Evolutionary conservation across 2,888 invertebrate genomes (phyloP).

Genomic region (Anaspis maculata): DNA sequence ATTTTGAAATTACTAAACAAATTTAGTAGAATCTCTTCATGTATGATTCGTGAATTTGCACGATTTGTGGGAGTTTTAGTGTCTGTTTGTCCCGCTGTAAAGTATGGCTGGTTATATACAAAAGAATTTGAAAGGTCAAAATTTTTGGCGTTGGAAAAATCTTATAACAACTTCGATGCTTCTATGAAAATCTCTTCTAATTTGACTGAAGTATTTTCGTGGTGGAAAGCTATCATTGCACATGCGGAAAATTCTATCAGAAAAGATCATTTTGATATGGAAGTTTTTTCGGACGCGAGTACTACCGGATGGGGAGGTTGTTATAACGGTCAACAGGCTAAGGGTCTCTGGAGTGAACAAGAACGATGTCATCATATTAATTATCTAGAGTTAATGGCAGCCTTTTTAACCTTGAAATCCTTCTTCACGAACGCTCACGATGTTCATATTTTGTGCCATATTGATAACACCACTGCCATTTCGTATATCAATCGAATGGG

Average conservation of each 20-base stretch:
- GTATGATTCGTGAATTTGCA: conserved; percentile 10
- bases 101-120: conserved; percentile 16
- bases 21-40: not conserved
- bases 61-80: conserved; percentile 8
- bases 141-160: conserved; percentile 6
- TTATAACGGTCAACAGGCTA: not conserved
- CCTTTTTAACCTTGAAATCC: conserved; percentile 4
- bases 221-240: conserved; percentile 3
- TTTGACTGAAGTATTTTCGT: not conserved
- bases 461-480: conserved; percentile 23
- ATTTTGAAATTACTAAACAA: not conserved
- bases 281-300: conserved; percentile 7
- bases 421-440: not conserved
- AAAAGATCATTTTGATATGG: not conserved
- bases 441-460: conserved; percentile 18
- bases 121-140: conserved; percentile 16
- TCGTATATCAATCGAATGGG: conserved; percentile 18
- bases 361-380: conserved; percentile 4
- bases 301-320: conserved; percentile 3
- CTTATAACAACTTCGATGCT: conserved; percentile 7
- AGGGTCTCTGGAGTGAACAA: conserved; percentile 1
- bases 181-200: not conserved
- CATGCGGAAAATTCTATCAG: not conserved
- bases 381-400: conserved; percentile 6
- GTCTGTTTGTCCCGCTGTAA: conserved; percentile 14